phyloP scores from a whole-genome alignment of 2,113 vertebrate species.

The Gambusia holbrooki region DNA sequence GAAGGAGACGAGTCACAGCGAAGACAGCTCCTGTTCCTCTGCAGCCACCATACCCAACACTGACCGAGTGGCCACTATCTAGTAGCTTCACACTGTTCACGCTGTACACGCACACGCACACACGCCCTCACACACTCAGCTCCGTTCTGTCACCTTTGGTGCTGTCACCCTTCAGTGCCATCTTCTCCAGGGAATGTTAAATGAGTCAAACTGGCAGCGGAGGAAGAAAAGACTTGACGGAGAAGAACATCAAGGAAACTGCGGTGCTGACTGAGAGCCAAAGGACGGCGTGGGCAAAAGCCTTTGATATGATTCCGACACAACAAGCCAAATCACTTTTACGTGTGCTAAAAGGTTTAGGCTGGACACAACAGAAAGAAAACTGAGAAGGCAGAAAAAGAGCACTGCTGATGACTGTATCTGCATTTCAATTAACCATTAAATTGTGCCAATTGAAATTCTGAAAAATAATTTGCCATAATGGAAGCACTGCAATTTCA shows the following conservation, averaged over 20 bases:
- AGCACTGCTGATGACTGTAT: slow-evolving; percentile 21
- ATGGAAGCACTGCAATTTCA: too few relatives aligned
- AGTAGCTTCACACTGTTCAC: slow-evolving; percentile 19
- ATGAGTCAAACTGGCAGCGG: slow-evolving; percentile 56
- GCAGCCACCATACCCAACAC: slow-evolving; percentile 38
- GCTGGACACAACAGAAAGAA: slow-evolving; percentile 66
- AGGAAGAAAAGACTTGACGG: slow-evolving; percentile 27
- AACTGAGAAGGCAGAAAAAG: slow-evolving; percentile 36
- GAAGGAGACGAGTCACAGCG: slow-evolving; percentile 41
- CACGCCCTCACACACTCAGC: slow-evolving; percentile 23
- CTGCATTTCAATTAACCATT: too few relatives aligned
- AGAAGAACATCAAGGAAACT: slow-evolving; percentile 43
- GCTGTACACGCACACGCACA: neutral
- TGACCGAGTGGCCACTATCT: slow-evolving; percentile 41
- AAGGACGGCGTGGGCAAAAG: slow-evolving; percentile 15
- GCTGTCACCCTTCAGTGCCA: slow-evolving; percentile 50
- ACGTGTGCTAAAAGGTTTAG: slow-evolving; percentile 66
- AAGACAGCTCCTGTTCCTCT: slow-evolving; percentile 45
- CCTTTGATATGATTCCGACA: slow-evolving; percentile 47
- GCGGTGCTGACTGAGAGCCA: slow-evolving; percentile 19
- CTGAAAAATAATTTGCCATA: too few relatives aligned
- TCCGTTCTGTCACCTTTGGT: slow-evolving; percentile 64
- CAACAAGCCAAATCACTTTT: slow-evolving; percentile 54
- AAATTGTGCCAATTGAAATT: too few relatives aligned
- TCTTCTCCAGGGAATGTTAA: slow-evolving; percentile 63